phyloP scores from a whole-genome alignment of 1,140 invertebrate species.

The Drosophila santomea region DNA sequence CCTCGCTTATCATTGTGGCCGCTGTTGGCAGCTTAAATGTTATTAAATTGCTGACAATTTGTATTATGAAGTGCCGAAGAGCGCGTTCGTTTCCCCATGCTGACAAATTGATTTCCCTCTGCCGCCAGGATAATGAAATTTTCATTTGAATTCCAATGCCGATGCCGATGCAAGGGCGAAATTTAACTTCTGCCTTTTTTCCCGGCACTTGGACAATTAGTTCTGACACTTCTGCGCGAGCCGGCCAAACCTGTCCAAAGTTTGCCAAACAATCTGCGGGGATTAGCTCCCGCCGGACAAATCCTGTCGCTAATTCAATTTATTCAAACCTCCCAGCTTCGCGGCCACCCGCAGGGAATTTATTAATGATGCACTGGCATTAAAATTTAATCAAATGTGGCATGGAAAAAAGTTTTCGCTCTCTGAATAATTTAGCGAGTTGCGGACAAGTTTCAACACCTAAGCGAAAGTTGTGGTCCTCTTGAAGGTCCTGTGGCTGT shows the following conservation, averaged over 20 bases:
- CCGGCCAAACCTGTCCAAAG: constrained; percentile 57
- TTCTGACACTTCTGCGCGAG: constrained; percentile 42
- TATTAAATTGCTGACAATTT: constrained; percentile 80
- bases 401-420: constrained; percentile 49
- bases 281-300: constrained; percentile 43
- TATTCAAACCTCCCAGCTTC: constrained; percentile 37
- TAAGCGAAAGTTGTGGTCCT: constrained; percentile 36
- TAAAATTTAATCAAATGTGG: constrained; percentile 78
- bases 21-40: constrained; percentile 70
- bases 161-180: constrained; percentile 22
- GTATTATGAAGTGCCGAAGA: constrained; percentile 48
- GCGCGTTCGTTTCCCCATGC: constrained; percentile 23
- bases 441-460: constrained; percentile 75
- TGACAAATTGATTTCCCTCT: constrained; percentile 69
- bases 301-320: constrained; percentile 68
- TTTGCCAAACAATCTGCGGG: constrained; percentile 59
- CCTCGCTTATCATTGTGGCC: constrained; percentile 50
- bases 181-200: constrained; percentile 10
- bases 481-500: constrained; percentile 11
- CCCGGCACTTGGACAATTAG: constrained; percentile 59
- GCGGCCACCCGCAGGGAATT: constrained; percentile 47
- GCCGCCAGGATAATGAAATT: constrained; percentile 61
- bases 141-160: constrained; percentile 43
- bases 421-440: constrained; percentile 73
- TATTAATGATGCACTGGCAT: constrained; percentile 77